Base-by-base conservation (phyloP, 2,888 invertebrate species). In the Idaea biselata region DNA sequence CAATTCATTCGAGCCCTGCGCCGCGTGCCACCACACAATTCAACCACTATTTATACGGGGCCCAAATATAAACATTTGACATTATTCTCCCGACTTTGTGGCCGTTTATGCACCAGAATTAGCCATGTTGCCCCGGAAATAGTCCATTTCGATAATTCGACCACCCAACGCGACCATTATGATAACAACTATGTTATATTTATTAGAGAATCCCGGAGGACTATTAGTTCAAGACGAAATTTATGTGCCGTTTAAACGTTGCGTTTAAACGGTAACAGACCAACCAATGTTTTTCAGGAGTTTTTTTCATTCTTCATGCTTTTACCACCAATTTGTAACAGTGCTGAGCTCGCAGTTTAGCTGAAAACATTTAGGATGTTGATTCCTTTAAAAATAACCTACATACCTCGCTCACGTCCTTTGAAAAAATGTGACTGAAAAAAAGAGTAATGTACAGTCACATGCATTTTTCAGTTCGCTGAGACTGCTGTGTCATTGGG, bases 31-130 rank as follows among this genome's bases (percentile, higher is more conserved):
- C 73, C 68, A 64, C 80, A 84, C 87, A 87, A 89, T 88, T 83
- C 82, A 73, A 75, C 70, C 73, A 83, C 82, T 88, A 87, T 89
- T 89, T 88, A 89, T 86, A 84, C 75, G 70, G 68, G 63, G 66
- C 73, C 83, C 81, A 86, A 87, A 87, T 87, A 87, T 86, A 87
- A 82, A 83, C 84, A 80, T 82, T 83, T 79, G 77, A 82, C 79
- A 86, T 86, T 84, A 87, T 84, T 78, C 77, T 73, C 70, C 71
- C 67, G 68, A 75, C 77, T 71, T 79, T 77, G 79, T 77, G 73
- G 73, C 63, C 70, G 71, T 73, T 72, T 74, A 67, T 70, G 68
- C 72, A 56, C 74, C 78, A 67, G 71, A 73, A 73, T 71, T 68
- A 68, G 66, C 62, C 59, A 53, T 63, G 72, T 76, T 44, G 67